Conservation (phyloP, 2,797 vertebrate species). For the Enteromius treurensis region DNA sequence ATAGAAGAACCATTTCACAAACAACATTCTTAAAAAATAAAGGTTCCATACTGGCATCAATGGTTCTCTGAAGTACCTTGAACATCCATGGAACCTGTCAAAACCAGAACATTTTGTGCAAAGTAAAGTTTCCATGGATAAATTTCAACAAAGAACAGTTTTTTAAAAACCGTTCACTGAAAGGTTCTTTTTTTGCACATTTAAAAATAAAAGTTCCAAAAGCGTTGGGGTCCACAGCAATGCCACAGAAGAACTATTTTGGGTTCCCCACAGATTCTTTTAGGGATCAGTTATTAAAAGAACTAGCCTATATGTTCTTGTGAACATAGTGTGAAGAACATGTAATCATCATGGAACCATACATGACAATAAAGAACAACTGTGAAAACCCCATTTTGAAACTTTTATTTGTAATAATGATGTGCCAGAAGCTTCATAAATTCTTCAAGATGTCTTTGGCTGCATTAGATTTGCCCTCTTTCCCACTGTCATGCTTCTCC, state of each 20-base stretch:
- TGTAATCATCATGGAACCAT: not conserved
- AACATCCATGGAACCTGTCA: not conserved
- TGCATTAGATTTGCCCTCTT: slow-evolving; percentile 67
- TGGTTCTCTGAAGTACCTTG: not conserved
- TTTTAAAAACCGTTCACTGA: slow-evolving; percentile 14
- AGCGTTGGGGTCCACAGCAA: not conserved
- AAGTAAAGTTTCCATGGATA: not conserved
- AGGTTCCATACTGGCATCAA: not conserved
- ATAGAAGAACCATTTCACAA: not conserved
- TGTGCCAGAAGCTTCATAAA: slow-evolving; percentile 77
- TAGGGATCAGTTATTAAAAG: not conserved
- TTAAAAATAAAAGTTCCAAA: not conserved
- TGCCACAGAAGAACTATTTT: not conserved
- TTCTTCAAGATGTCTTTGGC: slow-evolving; percentile 79
- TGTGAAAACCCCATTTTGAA: not conserved
- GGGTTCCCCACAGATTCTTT: not conserved
- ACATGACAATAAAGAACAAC: not conserved
- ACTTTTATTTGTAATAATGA: not conserved
- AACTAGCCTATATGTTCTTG: not conserved
- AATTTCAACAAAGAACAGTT: slow-evolving; percentile 14
- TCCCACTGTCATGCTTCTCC: slow-evolving; percentile 81
- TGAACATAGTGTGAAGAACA: not conserved
- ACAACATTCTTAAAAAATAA: not conserved
- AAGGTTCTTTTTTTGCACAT: not conserved
- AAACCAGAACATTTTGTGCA: not conserved